Evolutionary conservation across 2,797 vertebrate species (phyloP), one percentile per base, ranked within the genome.

Genomic region (Chrysolophus pictus): DNA sequence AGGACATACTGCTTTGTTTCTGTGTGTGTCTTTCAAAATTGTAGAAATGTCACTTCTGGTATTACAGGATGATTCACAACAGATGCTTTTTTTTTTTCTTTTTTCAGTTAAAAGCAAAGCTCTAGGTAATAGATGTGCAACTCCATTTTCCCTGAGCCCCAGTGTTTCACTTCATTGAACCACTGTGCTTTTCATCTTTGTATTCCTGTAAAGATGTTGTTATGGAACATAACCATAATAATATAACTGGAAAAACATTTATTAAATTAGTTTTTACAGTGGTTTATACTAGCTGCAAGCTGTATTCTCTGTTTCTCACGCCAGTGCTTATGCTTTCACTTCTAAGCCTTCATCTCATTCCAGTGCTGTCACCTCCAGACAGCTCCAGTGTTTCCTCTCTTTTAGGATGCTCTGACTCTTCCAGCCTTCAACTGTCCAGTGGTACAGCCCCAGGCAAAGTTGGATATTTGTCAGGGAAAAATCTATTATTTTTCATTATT

Each of bases 401-500:
- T 92, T 56, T 65, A 51, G 55, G 55, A 37, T 68, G 33, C 15
- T 33, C 60, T 51, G 29, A 31, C 4, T 73, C 5, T 31, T 86
- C 53, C 28, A 42, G 55, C 37, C 29, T 88, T 73, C 37, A 67
- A 31, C 5, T 64, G 3, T 16, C 4, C n/a, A 55, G 11, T 53
- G 33, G 14, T 67, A 28, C 13, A 78, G 51, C 3, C 56, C 12
- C 55, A 60, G 60, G 47, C 71, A 92, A 88, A 78, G 51, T 93
- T 93, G 91, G 83, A 93, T 92, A 70, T 35, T 19, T 68, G 37
- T 56, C 37, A 81, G 33, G 24, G 47, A 56, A 87, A 92, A 95
- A 82, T 46, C 26, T 14, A 76, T 75, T 91, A 47, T 73, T 93
- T 84, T 78, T 84, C 23, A 60, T 86, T 4, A 56, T 63, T 93